These are phyloP conservation scores for Syrmaticus mikado DNA, from an alignment of 2,113 vertebrate genomes.

Conservation along the genomic window DNA sequence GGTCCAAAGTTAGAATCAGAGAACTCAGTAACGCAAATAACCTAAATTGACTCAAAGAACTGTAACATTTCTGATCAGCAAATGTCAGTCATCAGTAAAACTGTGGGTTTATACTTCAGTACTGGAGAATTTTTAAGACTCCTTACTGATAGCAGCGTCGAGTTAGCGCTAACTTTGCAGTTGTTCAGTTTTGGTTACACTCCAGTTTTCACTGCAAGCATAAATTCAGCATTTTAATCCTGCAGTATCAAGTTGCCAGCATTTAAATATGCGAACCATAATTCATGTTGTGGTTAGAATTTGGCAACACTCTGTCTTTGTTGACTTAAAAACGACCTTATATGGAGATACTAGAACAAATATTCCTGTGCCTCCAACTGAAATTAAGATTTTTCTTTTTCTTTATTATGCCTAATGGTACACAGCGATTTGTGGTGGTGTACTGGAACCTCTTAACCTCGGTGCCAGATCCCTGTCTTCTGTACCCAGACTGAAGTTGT, in stretches of 20 bases:
- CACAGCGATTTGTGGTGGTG: not conserved
- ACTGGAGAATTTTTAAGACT: not conserved
- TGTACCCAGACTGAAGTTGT: not conserved
- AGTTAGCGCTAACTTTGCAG: not conserved
- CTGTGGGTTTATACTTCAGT: not conserved
- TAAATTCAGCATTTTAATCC: not conserved
- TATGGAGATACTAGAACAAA: slow-evolving; percentile 36
- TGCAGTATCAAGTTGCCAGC: not conserved
- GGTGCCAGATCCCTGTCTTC: not conserved
- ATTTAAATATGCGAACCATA: slow-evolving; percentile 32
- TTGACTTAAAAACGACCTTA: slow-evolving; percentile 56
- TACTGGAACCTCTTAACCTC: not conserved
- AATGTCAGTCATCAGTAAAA: not conserved
- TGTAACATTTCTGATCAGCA: not conserved
- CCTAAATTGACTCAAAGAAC: not conserved
- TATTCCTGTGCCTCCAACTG: not conserved
- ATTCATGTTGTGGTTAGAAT: slow-evolving; percentile 43
- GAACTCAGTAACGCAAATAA: not conserved
- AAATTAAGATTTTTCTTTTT: not conserved
- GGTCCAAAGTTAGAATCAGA: not conserved
- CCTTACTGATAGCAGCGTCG: not conserved
- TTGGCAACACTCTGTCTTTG: slow-evolving; percentile 39
- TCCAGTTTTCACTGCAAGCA: slow-evolving; percentile 1
- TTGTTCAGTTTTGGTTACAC: not conserved
- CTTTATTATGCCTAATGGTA: not conserved